Evolutionary conservation across 2,888 invertebrate genomes (phyloP).

Genomic region (Eurytoma californica): DNA sequence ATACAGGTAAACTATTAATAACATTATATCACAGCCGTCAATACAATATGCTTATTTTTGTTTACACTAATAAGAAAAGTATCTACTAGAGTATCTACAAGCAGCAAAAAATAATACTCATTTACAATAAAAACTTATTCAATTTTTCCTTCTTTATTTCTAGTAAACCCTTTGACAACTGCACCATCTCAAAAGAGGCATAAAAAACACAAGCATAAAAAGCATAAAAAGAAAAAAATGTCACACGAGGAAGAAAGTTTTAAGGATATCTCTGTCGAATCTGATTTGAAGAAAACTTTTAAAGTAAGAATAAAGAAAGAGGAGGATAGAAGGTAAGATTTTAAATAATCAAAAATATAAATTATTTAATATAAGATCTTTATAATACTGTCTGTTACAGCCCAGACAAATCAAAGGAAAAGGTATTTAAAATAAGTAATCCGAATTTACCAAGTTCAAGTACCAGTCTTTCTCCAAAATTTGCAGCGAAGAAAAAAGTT

Average conservation of each 20-base stretch:
- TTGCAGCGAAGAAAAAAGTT: conserved; percentile 79
- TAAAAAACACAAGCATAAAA: conserved; percentile 82
- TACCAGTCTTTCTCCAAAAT: conserved; percentile 68
- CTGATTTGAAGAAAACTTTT: conserved; percentile 75
- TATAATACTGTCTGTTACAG: conserved; percentile 22
- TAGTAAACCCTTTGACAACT: conserved; percentile 21
- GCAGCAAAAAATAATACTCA: too few species aligned
- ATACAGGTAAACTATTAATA: conserved; percentile 58
- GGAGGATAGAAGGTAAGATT: conserved; percentile 71
- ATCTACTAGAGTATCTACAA: too few species aligned
- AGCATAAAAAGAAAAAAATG: conserved; percentile 78
- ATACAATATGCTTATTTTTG: too few species aligned
- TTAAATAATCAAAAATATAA: conserved; percentile 3
- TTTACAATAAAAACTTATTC: too few species aligned
- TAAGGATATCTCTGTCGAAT: conserved; percentile 76
- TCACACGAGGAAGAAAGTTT: conserved; percentile 77
- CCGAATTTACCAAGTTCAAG: conserved; percentile 60
- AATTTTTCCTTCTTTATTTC: too few species aligned
- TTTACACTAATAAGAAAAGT: too few species aligned
- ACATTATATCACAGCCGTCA: too few species aligned
- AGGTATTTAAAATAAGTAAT: conserved; percentile 61
- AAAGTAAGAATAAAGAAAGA: conserved; percentile 77
- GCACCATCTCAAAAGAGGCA: conserved; percentile 77
- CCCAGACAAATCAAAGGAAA: conserved; percentile 61
- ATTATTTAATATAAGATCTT: too few species aligned